Evolutionary conservation across 2,113 vertebrate species (phyloP), one percentile per base, ranked within the genome.

Genomic region (Euleptes europaea): DNA sequence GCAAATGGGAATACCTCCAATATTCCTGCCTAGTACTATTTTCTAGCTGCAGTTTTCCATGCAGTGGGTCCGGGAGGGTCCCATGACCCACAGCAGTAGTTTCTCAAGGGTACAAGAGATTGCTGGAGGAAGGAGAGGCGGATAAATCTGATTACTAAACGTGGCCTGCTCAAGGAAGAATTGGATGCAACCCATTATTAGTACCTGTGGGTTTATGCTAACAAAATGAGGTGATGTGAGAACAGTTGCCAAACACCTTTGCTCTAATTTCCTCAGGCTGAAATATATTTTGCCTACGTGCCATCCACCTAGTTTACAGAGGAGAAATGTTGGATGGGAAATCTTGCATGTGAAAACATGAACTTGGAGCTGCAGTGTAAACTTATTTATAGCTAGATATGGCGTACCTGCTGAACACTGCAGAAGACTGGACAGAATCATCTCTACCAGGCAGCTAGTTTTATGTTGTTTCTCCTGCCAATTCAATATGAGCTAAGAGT

Each of bases 301-400:
- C 86, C 70, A 66, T 80, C 70, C 85, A 82, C 19, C 12, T 71
- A 54, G 19, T 91, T 91, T 77, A 73, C 57, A 66, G 84, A 54
- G 69, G 86, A 60, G 17, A 85, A 84, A 80, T 88, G n/a, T 71
- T 89, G 19, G 78, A 90, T 40, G 71, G 88, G 83, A 42, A 81
- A 81, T 89, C 72, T 21, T 66, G 0, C 26, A 31, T 71, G 79
- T 70, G 0, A 90, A 92, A 92, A 77, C 38, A 73, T 57, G 85
- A 86, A 35, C 49, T n/a, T 86, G 90, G 83, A 86, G 49, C 72
- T 84, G 49, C 5, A 84, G 73, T 92, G 82, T 76, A 84, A 90
- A 35, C 35, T 60, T 80, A 60, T 90, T 88, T 92, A 35, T 88
- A 13, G 73, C 80, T 86, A 86, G 84, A 15, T 26, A 82, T 83